Base-by-base conservation (phyloP, 2,797 vertebrate genomes). In the Acestrorhynchus altus region DNA sequence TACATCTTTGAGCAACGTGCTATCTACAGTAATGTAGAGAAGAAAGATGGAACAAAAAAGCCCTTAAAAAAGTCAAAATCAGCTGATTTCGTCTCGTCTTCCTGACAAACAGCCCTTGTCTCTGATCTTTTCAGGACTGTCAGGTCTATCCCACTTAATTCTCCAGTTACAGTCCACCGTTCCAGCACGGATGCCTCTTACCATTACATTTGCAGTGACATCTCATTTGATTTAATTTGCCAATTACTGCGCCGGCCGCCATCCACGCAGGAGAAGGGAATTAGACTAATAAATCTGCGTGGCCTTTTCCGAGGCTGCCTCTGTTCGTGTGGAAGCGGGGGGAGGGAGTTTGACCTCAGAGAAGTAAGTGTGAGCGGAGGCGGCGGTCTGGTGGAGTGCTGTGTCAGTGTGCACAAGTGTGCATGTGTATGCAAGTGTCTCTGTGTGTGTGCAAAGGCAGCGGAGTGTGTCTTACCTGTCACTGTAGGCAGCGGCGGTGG, bases 401-500 rank as follows among this genome's bases (percentile, higher is more conserved):
- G 40, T 46, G 49, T 44, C 11, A 35, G 47, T 63, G 44, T 39
- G 51, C 28, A 6, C 31, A 6, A 35, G 31, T 35, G 31, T 35
- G 31, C 31, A 35, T 35, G 31, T 35, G 31, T 35, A 35, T 35
- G 31, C 6, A 6, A 63, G 61, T 49, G 72, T 63, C n/a, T 51
- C 71, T 78, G 72, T 66, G 52, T 67, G 71, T 76, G 65, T 64
- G 51, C 68, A 56, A 77, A 63, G 77, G 70, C 65, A 73, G 56
- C 64, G 64, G 59, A 51, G 68, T 61, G 59, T 74, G 39, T 84
- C 94, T 96, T 95, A 98, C 97, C 96, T 98, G 96, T 98, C 97
- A 95, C 96, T 97, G 95, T 98, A 98, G 94, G 96, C 96, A 89
- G 96, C 94, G 86, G 97, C 95, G 85, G 96, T 96, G 91, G 97